Evolutionary conservation across 2,888 invertebrate species (phyloP).

Genomic region (Eristalis pertinax): DNA sequence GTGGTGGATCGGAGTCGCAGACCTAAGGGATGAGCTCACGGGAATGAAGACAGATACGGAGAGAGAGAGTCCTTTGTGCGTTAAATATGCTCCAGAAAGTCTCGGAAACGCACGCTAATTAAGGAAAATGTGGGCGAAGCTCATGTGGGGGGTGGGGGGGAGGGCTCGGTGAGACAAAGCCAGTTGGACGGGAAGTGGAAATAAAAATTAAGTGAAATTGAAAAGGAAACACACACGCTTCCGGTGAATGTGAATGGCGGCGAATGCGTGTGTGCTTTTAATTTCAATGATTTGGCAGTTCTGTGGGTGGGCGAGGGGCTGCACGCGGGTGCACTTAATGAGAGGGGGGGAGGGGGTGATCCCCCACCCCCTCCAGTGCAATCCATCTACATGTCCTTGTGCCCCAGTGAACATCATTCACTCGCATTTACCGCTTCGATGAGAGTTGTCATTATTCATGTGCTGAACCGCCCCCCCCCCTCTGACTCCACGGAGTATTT

Average conservation of each 20-base stretch:
- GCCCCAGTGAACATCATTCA: neutral
- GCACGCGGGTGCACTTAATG: neutral
- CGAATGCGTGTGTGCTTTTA: conserved; percentile 16
- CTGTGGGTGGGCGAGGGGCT: neutral
- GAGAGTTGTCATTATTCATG: neutral
- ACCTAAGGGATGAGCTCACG: conserved; percentile 15
- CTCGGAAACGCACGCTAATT: conserved; percentile 54
- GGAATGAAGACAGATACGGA: neutral
- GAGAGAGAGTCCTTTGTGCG: conserved; percentile 42
- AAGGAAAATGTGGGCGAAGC: conserved; percentile 49
- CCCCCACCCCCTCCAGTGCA: neutral
- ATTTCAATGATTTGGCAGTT: conserved; percentile 11
- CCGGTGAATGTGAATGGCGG: neutral
- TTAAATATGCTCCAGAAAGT: conserved; percentile 56
- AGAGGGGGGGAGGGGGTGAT: neutral
- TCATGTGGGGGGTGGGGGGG: conserved; percentile 1
- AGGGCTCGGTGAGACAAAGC: no score
- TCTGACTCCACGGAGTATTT: neutral
- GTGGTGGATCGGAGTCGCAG: no score
- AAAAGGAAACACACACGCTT: conserved; percentile 15
- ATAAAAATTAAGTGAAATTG: conserved; percentile 50
- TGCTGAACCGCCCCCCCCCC: neutral
- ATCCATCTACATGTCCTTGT: neutral
- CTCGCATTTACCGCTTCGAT: neutral
- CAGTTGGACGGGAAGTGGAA: conserved; percentile 15